Evolutionary conservation across 2,888 invertebrate genomes (phyloP).

Genomic region (Lasioglossum zephyrum): DNA sequence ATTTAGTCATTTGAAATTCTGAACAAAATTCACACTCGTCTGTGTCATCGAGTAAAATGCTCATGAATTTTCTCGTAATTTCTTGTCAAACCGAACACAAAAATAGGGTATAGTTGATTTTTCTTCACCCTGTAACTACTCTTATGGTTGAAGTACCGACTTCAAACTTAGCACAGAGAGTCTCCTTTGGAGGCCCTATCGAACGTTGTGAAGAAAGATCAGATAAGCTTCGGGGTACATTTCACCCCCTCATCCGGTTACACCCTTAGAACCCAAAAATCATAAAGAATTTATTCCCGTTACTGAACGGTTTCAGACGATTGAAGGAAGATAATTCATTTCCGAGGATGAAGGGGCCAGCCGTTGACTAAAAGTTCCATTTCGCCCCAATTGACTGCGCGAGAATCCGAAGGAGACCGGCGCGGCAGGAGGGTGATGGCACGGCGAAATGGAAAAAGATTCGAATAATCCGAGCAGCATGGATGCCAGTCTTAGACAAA

Average conservation of each 20-base stretch:
- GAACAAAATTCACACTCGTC: too few relatives aligned
- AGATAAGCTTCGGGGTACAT: too few relatives aligned
- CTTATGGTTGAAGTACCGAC: not conserved
- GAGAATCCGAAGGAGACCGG: conserved; percentile 35
- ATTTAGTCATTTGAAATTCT: too few relatives aligned
- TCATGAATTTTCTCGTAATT: too few relatives aligned
- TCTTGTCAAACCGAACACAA: too few relatives aligned
- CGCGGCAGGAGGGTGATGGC: conserved; percentile 1
- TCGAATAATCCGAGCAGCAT: conserved; percentile 58
- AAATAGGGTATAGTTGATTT: too few relatives aligned
- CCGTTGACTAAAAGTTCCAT: not conserved
- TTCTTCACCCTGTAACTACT: too few relatives aligned
- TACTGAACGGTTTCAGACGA: not conserved
- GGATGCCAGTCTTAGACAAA: conserved; percentile 58
- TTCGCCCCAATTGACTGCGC: not conserved
- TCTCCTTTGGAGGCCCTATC: not conserved
- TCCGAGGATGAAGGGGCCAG: too few relatives aligned
- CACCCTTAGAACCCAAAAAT: not conserved
- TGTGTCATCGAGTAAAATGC: too few relatives aligned
- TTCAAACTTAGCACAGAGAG: not conserved
- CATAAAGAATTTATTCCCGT: not conserved
- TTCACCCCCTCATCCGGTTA: too few relatives aligned
- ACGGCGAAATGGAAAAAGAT: conserved; percentile 48
- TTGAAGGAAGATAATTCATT: not conserved
- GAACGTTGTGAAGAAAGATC: not conserved